A percentile compares a stretch with the other conserved stretches of the same genome.
phyloP scores from a whole-genome alignment of 2,113 vertebrate species.

The Hippocampus guttulatus region DNA sequence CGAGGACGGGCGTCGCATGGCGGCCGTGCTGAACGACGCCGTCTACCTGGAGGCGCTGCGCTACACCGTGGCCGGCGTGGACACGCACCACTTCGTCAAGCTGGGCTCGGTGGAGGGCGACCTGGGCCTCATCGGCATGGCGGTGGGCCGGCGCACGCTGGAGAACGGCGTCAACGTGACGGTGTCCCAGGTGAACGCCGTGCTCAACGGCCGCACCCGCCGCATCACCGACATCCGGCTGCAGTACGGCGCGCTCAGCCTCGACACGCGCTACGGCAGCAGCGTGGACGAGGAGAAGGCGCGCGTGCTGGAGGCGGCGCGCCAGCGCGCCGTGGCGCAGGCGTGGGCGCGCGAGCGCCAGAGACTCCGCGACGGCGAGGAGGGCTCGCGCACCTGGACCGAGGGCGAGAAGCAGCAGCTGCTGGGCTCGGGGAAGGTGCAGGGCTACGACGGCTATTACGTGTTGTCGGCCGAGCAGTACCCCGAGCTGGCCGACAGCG shows the following conservation, averaged over 20 bases:
- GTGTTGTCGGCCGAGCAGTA: constrained; percentile 94
- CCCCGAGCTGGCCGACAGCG: constrained; percentile 95
- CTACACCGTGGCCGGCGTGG: constrained; percentile 85
- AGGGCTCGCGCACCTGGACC: constrained; percentile 90
- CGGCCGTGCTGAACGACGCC: constrained; percentile 86
- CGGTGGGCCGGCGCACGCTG: constrained; percentile 85
- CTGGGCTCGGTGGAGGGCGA: constrained; percentile 83
- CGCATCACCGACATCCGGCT: constrained; percentile 94
- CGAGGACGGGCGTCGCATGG: constrained; percentile 88
- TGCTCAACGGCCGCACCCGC: constrained; percentile 89
- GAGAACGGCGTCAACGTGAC: constrained; percentile 96
- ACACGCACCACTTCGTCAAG: constrained; percentile 95
- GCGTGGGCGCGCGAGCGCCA: constrained; percentile 90
- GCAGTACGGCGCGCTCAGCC: constrained; percentile 78
- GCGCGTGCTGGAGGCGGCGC: constrained; percentile 86
- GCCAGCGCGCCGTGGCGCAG: constrained; percentile 82
- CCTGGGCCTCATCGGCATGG: constrained; percentile 90
- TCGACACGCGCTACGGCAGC: constrained; percentile 92
- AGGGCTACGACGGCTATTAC: constrained; percentile 94
- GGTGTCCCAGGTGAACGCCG: constrained; percentile 91
- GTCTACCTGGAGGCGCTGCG: constrained; percentile 90
- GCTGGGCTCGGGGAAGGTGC: constrained; percentile 84
- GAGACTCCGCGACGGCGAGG: constrained; percentile 92
- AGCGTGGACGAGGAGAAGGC: constrained; percentile 88
- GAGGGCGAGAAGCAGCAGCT: constrained; percentile 94